These are phyloP conservation scores for Saimiri boliviensis DNA, from an alignment of 2,113 vertebrate genomes.

Conservation along the genomic window DNA sequence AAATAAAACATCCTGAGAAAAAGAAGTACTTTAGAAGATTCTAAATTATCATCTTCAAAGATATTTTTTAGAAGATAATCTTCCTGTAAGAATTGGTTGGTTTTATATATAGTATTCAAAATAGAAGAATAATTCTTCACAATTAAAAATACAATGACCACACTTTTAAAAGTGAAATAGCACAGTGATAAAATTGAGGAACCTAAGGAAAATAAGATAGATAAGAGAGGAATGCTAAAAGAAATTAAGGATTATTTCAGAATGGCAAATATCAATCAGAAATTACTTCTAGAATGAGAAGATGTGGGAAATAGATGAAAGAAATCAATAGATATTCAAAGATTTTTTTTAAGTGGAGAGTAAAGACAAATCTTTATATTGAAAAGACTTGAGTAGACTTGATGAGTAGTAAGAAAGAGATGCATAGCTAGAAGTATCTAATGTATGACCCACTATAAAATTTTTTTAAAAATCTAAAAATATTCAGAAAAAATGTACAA, in stretches of 20 bases:
- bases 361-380: neutral
- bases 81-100: neutral
- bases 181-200: neutral
- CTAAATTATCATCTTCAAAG: neutral
- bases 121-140: neutral
- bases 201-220: neutral
- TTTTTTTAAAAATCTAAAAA: neutral
- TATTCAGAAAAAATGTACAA: neutral
- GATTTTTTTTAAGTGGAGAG: neutral
- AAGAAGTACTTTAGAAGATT: neutral
- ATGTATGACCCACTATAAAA: neutral
- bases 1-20: neutral
- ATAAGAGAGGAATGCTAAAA: neutral
- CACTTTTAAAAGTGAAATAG: neutral
- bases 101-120: neutral
- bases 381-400: neutral
- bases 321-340: neutral
- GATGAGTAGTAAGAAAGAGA: neutral
- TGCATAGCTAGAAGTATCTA: neutral
- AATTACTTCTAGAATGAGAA: neutral
- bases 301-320: neutral
- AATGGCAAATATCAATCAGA: neutral
- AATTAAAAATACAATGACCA: neutral
- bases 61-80: neutral
- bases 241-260: neutral